phyloP scores from a whole-genome alignment of 2,888 invertebrate species.

The Osmoderma eremita region DNA sequence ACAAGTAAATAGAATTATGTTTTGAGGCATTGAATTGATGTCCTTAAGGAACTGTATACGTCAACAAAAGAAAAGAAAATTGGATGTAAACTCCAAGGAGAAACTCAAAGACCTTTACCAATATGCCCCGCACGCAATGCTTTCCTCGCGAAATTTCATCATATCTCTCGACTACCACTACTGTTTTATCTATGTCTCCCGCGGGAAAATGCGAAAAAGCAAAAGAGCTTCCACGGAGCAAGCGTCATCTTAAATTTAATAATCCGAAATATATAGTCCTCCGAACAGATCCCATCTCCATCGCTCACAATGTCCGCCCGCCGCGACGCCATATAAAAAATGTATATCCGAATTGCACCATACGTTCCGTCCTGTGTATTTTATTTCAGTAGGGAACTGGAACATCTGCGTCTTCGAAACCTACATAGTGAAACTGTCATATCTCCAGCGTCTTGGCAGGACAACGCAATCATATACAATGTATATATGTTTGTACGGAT shows the following conservation, averaged over 20 bases:
- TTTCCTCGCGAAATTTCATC: too few relatives aligned
- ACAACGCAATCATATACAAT: neutral
- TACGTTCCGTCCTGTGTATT: constrained; percentile 25
- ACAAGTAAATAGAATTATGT: too few relatives aligned
- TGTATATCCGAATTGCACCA: constrained; percentile 24
- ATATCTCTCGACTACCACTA: neutral
- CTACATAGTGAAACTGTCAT: constrained; percentile 28
- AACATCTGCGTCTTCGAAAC: constrained; percentile 13
- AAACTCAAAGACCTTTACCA: too few relatives aligned
- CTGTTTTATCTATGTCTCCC: constrained; percentile 2
- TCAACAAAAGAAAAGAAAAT: too few relatives aligned
- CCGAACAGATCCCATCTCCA: neutral
- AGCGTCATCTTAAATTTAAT: constrained; percentile 25
- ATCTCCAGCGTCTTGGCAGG: neutral
- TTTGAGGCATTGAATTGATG: too few relatives aligned
- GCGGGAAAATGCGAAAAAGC: neutral
- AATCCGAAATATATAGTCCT: constrained; percentile 26
- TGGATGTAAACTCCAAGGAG: too few relatives aligned
- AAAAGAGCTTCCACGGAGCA: constrained; percentile 1
- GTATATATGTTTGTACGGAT: too few relatives aligned
- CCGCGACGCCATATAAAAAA: constrained; percentile 15
- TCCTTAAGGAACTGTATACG: too few relatives aligned
- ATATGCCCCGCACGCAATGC: too few relatives aligned
- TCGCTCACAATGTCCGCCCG: constrained; percentile 6
- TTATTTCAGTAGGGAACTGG: constrained; percentile 17